Evolutionary conservation across 2,113 vertebrate species (phyloP), one percentile per base, ranked within the genome.

Genomic region (Menura novaehollandiae): DNA sequence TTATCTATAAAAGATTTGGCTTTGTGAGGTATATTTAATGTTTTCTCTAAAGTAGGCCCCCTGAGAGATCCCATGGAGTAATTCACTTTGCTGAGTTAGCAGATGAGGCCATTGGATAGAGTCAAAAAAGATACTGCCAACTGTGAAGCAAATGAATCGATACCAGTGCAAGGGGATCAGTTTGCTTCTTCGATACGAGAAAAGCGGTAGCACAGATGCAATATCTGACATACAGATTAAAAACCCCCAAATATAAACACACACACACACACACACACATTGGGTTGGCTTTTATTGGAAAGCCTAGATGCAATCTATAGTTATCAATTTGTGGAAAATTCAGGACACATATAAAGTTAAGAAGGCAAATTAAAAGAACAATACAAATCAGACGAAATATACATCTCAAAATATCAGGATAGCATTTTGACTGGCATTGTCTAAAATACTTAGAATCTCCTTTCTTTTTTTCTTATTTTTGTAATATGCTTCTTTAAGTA

Each of bases 241-340:
- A 93, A 97, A 97, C 94, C 30, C n/a, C 33, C 86, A 96, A 95
- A 97, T 93, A 95, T 89, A 97, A 97, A 97, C 96, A 75, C 96
- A 46, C 66, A 68, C 72, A 69, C 81, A 43, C 51, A 15, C 71
- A 93, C 94, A 90, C 96, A 97, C 97, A 97, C 96, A 87, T 98
- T 97, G 98, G 98, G 97, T 98, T 98, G 98, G 98, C 97, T 98
- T 98, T 98, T 98, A 98, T 98, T 98, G 98, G 97, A 98, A 98
- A 98, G 98, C 98, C 98, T 96, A 97, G 97, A 98, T 98, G 98
- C 98, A 98, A 97, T 98, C 97, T 98, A 98, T 98, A 98, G 97
- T 98, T 97, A 98, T 96, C 98, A 98, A 98, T 97, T 98, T 97
- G 98, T 98, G 98, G 98, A 98, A 98, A 98, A 98, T 98, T 98